Base-by-base conservation (phyloP, 2,113 vertebrate species). In the Phalacrocorax brasilianus region DNA sequence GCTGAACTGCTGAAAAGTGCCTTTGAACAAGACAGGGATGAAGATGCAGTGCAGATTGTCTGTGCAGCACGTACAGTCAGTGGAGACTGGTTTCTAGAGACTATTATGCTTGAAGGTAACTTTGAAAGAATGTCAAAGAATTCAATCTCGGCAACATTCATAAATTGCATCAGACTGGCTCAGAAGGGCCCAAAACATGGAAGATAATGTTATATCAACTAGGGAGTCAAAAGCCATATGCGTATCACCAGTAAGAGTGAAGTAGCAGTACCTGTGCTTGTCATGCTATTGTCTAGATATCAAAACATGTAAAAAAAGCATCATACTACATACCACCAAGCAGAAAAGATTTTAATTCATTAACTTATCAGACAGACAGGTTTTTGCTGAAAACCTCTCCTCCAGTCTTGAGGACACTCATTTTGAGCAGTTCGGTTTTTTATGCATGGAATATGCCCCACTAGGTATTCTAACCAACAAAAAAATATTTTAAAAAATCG, bases 11-110 rank as follows among this genome's bases (percentile, higher is more conserved):
- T 95, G 85, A 93, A 93, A 96, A 96, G 49, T 53, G 82, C 68
- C 76, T 97, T 96, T 96, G 92, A 96, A 93, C 19, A 85, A 90
- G 87, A 85, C 35, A 89, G 72, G 66, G 89, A 79, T 50, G 89
- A 96, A 96, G 89, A 95, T 79, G 76, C 28, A 68, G 56, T 9
- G 23, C 68, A 83, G 77, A 62, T 35, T 50, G 50, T n/a, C 88
- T 90, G 66, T 70, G 59, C 40, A 76, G 70, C 66, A 95, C 0
- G 0, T 88, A 49, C 24, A 80, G 62, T 67, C 85, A 94, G 79
- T 13, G 45, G 75, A 91, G 93, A 85, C 12, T 0, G 0, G 30
- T 53, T 97, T 90, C 91, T 71, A 82, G 81, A 94, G 62, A 89
- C 61, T 68, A 89, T 40, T 90, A 59, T 2, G 11, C 82, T 85